Evolutionary conservation across 37 sponge, comb jelly and placozoan genomes (phyloP), one percentile per base, ranked within the genome.

Genomic region (Ephydatia muelleri): DNA sequence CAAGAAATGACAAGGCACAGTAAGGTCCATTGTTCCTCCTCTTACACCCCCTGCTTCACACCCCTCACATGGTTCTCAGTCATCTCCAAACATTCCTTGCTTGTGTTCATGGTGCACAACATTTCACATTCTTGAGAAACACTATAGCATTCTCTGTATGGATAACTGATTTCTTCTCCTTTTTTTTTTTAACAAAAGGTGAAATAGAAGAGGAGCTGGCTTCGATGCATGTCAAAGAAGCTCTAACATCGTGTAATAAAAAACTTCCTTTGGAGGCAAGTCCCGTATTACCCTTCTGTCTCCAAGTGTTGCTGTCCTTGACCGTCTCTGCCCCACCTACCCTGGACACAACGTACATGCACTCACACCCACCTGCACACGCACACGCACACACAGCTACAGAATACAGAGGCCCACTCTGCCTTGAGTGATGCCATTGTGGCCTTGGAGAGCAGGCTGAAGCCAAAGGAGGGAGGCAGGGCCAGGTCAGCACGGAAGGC

Each of bases 1-100:
- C 49, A 70, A 28, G 84, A 68, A 3, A 31, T 88, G 12, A 48
- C 90, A 19, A 26, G 9, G 70, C 88, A 85, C 22, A 76, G 91
- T 90, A 29, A 82, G n/a, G 26, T 36, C 34, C 28, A 31, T 12
- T 35, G 38, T n/a, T 14, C 8, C 8, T 8, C 47, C 47, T 43
- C 6, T 8, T 8, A 4, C 47, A 11, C 8, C 8, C 47, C 6
- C 47, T 43, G 4, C 47, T 43, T 43, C 47, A 11, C 8, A 8
- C 47, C 47, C 8, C 4, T 8, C 47, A 12, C 0, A 36, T 47
- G 0, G 16, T 22, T 23, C n/a, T 2, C 1, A 14, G 47, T 39
- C 2, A 33, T 75, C 2, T 75, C 6, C 47, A 43, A 43, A 8
- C 31, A n/a, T n/a, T n/a, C n/a, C n/a, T n/a, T n/a, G n/a, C n/a